phyloP scores from a whole-genome alignment of 2,888 invertebrate genomes.

The Pristionchus mayeri region DNA sequence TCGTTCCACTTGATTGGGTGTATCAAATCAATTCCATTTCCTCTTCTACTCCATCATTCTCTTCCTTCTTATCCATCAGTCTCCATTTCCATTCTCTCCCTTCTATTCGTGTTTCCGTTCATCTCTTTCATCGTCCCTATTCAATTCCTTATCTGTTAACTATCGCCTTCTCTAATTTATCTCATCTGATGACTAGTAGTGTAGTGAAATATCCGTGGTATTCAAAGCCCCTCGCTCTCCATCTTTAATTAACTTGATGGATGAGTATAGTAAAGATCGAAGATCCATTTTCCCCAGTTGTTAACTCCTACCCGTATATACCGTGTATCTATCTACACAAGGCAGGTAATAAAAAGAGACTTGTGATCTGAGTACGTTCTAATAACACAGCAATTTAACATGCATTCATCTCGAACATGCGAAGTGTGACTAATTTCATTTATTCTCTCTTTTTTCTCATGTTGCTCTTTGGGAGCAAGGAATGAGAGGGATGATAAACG shows the following conservation, averaged over 20 bases:
- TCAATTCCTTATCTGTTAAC: conserved; percentile 21
- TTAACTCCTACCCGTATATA: conserved; percentile 35
- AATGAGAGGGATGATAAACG: too few species aligned
- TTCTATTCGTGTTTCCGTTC: not conserved
- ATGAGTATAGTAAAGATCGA: conserved; percentile 31
- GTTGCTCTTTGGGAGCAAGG: too few species aligned
- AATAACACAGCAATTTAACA: not conserved
- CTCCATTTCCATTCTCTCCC: conserved; percentile 3
- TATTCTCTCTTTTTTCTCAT: too few species aligned
- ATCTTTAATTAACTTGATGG: conserved; percentile 2
- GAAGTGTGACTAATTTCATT: too few species aligned
- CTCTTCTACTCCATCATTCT: not conserved
- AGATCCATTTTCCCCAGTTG: conserved; percentile 33
- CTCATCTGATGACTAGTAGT: conserved; percentile 22
- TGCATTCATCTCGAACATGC: too few species aligned
- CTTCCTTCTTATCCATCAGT: not conserved
- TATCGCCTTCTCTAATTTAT: conserved; percentile 17
- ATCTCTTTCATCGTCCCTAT: conserved; percentile 32
- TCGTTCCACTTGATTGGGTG: conserved; percentile 33
- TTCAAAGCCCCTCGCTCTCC: not conserved
- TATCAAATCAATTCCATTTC: conserved; percentile 38
- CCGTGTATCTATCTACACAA: conserved; percentile 31
- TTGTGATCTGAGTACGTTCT: not conserved
- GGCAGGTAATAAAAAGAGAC: conserved; percentile 34
- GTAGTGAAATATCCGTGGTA: not conserved